Conservation (phyloP, 2,888 invertebrate species). For the Sphaerophoria taeniata region DNA sequence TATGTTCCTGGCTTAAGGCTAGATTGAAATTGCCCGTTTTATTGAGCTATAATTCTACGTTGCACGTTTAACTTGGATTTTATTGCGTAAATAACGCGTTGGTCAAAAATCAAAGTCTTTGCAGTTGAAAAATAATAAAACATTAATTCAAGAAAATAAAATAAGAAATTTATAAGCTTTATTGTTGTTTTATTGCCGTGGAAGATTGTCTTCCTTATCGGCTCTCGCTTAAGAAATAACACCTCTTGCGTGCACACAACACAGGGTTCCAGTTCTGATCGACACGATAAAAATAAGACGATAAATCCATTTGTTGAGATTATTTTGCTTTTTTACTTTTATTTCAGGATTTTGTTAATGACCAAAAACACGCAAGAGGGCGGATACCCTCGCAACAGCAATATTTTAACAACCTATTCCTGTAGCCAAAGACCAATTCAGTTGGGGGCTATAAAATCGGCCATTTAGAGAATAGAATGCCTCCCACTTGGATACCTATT, state of each 20-base stretch:
- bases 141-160: background rate
- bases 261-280: constrained; percentile 7
- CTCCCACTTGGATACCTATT: constrained; percentile 15
- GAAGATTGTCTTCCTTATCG: no score
- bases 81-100: no score
- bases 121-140: constrained; percentile 8
- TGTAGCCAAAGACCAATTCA: constrained; percentile 17
- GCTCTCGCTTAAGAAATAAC: no score
- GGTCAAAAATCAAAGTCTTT: constrained; percentile 11
- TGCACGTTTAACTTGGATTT: background rate
- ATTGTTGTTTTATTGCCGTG: no score
- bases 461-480: constrained; percentile 58
- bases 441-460: constrained; percentile 53
- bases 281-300: constrained; percentile 37
- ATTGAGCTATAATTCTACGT: background rate
- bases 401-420: background rate
- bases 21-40: background rate
- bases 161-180: constrained; percentile 4
- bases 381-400: constrained; percentile 11
- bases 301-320: constrained; percentile 36
- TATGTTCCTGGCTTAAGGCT: no score
- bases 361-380: constrained; percentile 46
- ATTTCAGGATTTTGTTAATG: constrained; percentile 6
- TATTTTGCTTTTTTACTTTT: background rate
- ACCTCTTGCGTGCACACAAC: background rate